Percentiles rank a stretch among this genome's conserved stretches.
Conservation (phyloP, 2,797 vertebrate species). For the Malurus splendens region DNA sequence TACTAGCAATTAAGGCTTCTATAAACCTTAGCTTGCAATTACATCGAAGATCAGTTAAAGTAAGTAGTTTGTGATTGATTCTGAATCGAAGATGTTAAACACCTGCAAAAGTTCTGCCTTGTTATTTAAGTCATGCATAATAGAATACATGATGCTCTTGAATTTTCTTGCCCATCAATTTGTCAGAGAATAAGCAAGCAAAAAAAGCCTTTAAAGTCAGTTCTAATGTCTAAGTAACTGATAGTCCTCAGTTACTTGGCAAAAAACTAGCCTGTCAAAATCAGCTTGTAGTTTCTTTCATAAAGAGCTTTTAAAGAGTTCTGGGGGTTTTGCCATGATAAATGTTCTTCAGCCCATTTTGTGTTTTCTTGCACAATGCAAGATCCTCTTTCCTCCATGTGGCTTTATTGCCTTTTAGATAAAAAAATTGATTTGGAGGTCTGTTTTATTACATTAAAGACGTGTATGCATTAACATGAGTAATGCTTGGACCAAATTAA, state of each 20-base stretch:
- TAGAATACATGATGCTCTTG: background rate
- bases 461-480: background rate
- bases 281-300: background rate
- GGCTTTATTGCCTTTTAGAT: background rate
- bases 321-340: background rate
- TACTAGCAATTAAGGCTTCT: background rate
- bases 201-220: background rate
- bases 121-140: background rate
- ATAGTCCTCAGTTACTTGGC: background rate
- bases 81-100: background rate
- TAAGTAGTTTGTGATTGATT: background rate
- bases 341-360: background rate
- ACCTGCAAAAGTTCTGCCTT: background rate
- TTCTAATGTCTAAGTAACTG: background rate
- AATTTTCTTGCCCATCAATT: slow-evolving; percentile 6
- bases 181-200: background rate
- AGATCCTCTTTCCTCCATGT: background rate
- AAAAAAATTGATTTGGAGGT: background rate
- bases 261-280: background rate
- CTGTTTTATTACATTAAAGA: background rate
- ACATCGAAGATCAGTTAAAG: background rate
- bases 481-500: background rate
- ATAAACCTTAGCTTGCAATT: background rate
- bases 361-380: background rate
- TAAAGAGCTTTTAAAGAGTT: background rate